phyloP scores from a whole-genome alignment of 2,797 vertebrate species.

The Sebastes oblongus region DNA sequence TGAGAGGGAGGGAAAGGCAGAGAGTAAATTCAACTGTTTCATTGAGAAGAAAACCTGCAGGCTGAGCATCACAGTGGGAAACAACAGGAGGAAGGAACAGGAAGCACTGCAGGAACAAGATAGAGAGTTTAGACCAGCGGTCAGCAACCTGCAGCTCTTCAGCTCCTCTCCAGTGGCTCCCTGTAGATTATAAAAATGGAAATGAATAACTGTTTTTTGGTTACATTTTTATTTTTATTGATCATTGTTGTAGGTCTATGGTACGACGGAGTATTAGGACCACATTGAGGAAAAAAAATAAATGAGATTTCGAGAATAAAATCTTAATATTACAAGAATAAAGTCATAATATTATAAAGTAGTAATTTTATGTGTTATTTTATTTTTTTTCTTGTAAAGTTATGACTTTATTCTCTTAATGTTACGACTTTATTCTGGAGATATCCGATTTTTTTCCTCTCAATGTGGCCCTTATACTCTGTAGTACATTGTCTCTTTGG shows the following conservation, averaged over 20 bases:
- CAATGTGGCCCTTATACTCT: accelerated
- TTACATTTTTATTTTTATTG: too few species aligned
- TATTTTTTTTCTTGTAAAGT: too few species aligned
- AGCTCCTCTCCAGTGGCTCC: too few species aligned
- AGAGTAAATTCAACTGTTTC: constrained; percentile 40
- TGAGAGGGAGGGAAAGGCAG: constrained; percentile 20
- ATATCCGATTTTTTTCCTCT: accelerated
- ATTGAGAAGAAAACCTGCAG: not conserved
- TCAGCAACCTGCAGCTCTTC: accelerated
- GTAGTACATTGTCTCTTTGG: too few species aligned
- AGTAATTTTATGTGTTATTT: too few species aligned
- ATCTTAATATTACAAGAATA: too few species aligned
- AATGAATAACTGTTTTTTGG: too few species aligned
- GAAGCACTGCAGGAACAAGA: not conserved
- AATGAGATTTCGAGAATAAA: too few species aligned
- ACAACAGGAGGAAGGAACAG: not conserved
- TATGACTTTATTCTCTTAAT: accelerated
- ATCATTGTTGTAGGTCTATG: too few species aligned
- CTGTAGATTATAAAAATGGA: accelerated
- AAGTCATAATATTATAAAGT: too few species aligned
- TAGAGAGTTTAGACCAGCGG: not conserved
- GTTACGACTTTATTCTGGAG: accelerated
- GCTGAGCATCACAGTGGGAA: constrained; percentile 1
- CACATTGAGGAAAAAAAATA: too few species aligned
- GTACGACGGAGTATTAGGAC: too few species aligned